phyloP scores from a whole-genome alignment of 2,888 invertebrate genomes.

The Drosophila greeni region DNA sequence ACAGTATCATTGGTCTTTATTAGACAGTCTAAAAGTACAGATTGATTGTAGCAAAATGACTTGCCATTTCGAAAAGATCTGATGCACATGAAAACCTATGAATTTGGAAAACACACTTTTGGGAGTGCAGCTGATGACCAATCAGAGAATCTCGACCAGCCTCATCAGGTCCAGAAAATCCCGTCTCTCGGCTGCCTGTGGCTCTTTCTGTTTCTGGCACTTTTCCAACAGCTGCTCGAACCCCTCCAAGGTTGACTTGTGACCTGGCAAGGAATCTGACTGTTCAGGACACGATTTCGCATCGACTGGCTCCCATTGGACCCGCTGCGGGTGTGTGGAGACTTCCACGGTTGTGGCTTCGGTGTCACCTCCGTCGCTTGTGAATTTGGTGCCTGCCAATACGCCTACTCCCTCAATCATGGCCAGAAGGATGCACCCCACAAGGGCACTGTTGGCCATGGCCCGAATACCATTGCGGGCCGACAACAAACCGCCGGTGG shows the following conservation, averaged over 20 bases:
- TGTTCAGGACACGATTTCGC: background rate
- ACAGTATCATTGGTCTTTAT: background rate
- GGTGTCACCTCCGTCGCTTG: constrained; percentile 6
- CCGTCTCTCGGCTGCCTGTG: background rate
- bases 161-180: constrained; percentile 48
- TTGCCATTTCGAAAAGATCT: background rate
- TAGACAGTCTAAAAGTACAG: background rate
- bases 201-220: constrained; percentile 27
- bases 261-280: too few species aligned
- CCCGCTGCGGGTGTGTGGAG: constrained; percentile 5
- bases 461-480: constrained; percentile 61
- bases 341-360: too few species aligned
- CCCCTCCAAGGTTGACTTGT: background rate
- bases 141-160: constrained; percentile 47
- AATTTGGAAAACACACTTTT: background rate
- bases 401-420: constrained; percentile 59
- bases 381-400: constrained; percentile 59
- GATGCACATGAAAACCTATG: background rate
- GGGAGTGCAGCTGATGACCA: background rate
- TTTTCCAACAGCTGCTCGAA: constrained; percentile 31
- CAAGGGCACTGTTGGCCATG: constrained; percentile 59
- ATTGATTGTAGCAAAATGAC: background rate
- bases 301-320: constrained; percentile 49
- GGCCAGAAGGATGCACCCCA: constrained; percentile 55
- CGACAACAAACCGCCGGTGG: constrained; percentile 58